Evolutionary conservation across 2,888 invertebrate genomes (phyloP).

Genomic region (Rhagonycha lutea): DNA sequence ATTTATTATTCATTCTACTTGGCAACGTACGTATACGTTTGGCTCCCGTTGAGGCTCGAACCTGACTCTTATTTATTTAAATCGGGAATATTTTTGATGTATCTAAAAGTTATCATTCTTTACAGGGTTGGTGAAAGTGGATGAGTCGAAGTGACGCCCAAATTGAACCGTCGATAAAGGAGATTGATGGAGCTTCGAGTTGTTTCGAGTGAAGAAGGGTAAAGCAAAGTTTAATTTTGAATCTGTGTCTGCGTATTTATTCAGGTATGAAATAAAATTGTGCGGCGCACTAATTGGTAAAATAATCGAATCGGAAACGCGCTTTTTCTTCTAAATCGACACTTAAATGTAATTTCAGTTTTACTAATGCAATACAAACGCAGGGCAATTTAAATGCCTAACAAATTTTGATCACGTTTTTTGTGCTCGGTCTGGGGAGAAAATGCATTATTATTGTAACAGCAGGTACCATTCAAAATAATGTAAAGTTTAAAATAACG

Average conservation of each 20-base stretch:
- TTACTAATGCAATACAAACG: not conserved
- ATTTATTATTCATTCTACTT: not conserved
- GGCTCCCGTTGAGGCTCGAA: not conserved
- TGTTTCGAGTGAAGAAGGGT: constrained; percentile 2
- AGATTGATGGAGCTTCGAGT: constrained; percentile 15
- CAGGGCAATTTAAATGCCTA: not conserved
- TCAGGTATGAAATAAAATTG: constrained; percentile 17
- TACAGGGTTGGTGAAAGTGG: not conserved
- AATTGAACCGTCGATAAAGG: constrained; percentile 17
- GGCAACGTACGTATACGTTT: not conserved
- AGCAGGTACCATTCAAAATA: constrained; percentile 1
- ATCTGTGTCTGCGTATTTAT: constrained; percentile 16
- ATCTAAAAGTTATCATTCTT: not conserved
- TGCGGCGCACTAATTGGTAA: not conserved
- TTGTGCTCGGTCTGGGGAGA: not conserved
- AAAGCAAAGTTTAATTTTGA: constrained; percentile 11
- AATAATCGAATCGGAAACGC: not conserved
- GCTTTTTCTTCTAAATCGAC: not conserved
- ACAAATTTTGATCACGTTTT: constrained; percentile 1
- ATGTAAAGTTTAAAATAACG: not conserved
- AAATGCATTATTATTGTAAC: constrained; percentile 1
- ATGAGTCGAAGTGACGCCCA: constrained; percentile 20
- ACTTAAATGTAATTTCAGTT: not conserved
- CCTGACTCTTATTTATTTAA: not conserved
- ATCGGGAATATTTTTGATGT: not conserved